Conservation (phyloP, 2,113 vertebrate genomes). For the Leptocoma aspasia region DNA sequence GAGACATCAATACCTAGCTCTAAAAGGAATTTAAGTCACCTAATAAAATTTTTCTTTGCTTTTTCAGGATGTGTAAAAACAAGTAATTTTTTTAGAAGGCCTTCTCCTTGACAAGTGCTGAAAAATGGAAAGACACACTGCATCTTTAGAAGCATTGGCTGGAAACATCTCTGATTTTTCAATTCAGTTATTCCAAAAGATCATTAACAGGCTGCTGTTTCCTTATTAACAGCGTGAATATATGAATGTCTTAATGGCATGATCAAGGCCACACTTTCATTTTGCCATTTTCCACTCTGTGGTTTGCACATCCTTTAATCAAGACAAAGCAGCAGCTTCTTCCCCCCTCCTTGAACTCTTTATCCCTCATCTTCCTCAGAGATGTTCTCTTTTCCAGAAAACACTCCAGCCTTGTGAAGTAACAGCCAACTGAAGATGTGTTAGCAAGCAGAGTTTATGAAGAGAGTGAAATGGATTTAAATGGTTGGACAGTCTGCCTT, state of each 20-base stretch:
- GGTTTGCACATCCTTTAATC: background rate
- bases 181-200: background rate
- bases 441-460: background rate
- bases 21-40: background rate
- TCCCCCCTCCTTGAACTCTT: background rate
- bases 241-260: background rate
- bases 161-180: background rate
- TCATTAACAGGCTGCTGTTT: background rate
- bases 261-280: background rate
- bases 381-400: background rate
- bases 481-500: background rate
- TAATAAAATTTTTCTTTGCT: background rate
- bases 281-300: background rate
- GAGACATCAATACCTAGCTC: background rate
- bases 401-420: background rate
- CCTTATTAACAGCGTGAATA: background rate
- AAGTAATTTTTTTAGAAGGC: background rate
- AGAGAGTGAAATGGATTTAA: background rate
- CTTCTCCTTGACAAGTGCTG: background rate
- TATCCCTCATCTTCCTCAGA: background rate
- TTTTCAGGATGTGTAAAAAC: background rate
- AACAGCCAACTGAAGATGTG: background rate
- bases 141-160: background rate
- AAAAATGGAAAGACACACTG: background rate
- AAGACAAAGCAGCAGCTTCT: background rate